These are phyloP conservation scores for Phymastichus coffea DNA, from an alignment of 1,140 invertebrate species.

Conservation along the genomic window DNA sequence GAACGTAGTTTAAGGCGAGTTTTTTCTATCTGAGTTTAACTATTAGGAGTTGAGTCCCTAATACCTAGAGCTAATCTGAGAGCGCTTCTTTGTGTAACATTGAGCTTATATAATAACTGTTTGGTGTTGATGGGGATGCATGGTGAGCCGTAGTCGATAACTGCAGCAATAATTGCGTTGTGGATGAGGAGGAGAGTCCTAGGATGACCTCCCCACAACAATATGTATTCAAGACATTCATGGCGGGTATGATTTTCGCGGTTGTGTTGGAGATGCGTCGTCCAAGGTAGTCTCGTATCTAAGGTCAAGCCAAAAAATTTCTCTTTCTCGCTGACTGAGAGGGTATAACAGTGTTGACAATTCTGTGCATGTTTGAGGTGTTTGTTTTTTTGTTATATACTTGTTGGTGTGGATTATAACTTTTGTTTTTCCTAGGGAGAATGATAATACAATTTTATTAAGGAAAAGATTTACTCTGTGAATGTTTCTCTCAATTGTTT, in stretches of 20 bases:
- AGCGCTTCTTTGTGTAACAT: constrained; percentile 4
- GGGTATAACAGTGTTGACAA: too few species aligned
- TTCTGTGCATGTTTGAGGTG: too few species aligned
- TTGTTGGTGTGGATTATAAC: too few species aligned
- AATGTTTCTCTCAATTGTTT: too few species aligned
- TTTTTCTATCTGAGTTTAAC: not conserved
- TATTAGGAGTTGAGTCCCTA: constrained; percentile 17
- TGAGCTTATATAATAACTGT: not conserved
- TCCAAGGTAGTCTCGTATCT: too few species aligned
- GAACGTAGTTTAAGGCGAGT: not conserved
- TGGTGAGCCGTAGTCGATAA: constrained; percentile 10
- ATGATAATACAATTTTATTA: too few species aligned
- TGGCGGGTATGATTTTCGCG: not conserved
- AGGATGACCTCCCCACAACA: constrained; percentile 20
- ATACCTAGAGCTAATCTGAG: constrained; percentile 4
- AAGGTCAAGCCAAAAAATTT: too few species aligned
- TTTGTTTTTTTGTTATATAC: too few species aligned
- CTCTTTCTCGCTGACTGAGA: too few species aligned
- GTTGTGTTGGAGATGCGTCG: not conserved
- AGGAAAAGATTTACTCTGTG: too few species aligned
- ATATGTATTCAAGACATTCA: constrained; percentile 12
- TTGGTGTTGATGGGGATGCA: not conserved
- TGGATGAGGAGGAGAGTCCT: constrained; percentile 14
- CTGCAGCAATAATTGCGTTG: constrained; percentile 10
- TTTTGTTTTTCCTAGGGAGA: too few species aligned